A percentile compares a stretch with the other conserved stretches of the same genome.
phyloP scores from a whole-genome alignment of 1,140 invertebrate genomes.

The Palaemon carinicauda region DNA sequence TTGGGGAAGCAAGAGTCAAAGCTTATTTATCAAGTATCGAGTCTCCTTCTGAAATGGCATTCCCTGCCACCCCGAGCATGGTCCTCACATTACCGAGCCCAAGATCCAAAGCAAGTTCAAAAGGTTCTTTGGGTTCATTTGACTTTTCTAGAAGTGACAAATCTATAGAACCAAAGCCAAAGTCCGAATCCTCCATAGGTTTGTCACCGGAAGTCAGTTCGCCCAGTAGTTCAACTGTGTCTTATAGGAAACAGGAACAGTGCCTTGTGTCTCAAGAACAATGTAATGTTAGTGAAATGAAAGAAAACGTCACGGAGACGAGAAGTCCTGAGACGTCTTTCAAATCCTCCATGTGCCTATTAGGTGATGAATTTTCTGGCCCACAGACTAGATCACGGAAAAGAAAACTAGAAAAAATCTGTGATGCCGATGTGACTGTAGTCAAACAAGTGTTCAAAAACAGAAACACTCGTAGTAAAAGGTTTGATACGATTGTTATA shows the following conservation, averaged over 20 bases:
- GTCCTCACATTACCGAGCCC: constrained; percentile 50
- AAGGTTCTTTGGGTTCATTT: constrained; percentile 38
- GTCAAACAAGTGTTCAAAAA: constrained; percentile 53
- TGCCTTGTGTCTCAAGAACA: constrained; percentile 48
- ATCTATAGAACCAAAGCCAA: constrained; percentile 11
- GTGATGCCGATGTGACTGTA: constrained; percentile 48
- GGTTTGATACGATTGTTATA: constrained; percentile 54
- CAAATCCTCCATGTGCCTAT: constrained; percentile 16
- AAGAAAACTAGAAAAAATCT: constrained; percentile 52
- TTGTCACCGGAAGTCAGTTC: constrained; percentile 30
- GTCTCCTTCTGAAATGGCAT: constrained; percentile 51
- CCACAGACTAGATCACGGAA: constrained; percentile 58
- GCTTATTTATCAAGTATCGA: constrained; percentile 64
- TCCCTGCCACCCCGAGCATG: constrained; percentile 50
- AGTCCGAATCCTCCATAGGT: constrained; percentile 17
- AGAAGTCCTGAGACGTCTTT: constrained; percentile 26
- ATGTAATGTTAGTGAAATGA: constrained; percentile 27
- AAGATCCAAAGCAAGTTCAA: constrained; percentile 28
- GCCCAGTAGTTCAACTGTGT: constrained; percentile 35
- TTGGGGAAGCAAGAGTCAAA: constrained; percentile 68
- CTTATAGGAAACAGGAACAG: constrained; percentile 46
- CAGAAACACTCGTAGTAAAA: constrained; percentile 50
- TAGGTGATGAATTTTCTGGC: constrained; percentile 24
- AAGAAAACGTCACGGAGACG: constrained; percentile 19
- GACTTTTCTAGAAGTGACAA: constrained; percentile 39